Conservation (phyloP, 2,888 invertebrate species). For the Rhagonycha fulva region DNA sequence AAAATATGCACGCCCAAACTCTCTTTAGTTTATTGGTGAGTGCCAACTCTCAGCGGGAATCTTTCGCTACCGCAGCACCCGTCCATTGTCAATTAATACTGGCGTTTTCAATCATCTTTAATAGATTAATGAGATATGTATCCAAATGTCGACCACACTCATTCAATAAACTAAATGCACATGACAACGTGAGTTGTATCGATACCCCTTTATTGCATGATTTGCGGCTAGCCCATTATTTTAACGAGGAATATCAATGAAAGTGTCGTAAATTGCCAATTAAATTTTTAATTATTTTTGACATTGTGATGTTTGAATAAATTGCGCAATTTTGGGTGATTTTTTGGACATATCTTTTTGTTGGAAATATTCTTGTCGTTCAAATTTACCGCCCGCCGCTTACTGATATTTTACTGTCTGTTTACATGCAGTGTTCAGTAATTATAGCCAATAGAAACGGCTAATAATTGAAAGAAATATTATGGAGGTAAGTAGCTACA, state of each 20-base stretch:
- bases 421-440: background rate
- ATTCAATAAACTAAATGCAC: slow-evolving; percentile 33
- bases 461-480: background rate
- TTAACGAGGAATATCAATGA: background rate
- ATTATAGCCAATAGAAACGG: background rate
- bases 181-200: slow-evolving; percentile 22
- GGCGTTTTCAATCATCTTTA: slow-evolving; percentile 50
- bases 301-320: background rate
- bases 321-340: background rate
- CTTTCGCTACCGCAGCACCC: slow-evolving; percentile 41
- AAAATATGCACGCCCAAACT: slow-evolving; percentile 31
- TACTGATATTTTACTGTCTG: background rate
- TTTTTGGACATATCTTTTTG: too few relatives aligned
- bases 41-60: slow-evolving; percentile 39
- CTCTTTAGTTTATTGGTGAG: slow-evolving; percentile 27
- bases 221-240: slow-evolving; percentile 12
- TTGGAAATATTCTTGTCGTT: background rate
- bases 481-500: background rate
- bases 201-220: slow-evolving; percentile 20
- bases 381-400: background rate
- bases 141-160: slow-evolving; percentile 49
- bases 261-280: background rate
- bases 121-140: slow-evolving; percentile 52
- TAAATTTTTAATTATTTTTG: background rate
- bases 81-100: slow-evolving; percentile 51